Evolutionary conservation across 2,113 vertebrate species (phyloP).

Genomic region (Chamaetylas fuelleborni): DNA sequence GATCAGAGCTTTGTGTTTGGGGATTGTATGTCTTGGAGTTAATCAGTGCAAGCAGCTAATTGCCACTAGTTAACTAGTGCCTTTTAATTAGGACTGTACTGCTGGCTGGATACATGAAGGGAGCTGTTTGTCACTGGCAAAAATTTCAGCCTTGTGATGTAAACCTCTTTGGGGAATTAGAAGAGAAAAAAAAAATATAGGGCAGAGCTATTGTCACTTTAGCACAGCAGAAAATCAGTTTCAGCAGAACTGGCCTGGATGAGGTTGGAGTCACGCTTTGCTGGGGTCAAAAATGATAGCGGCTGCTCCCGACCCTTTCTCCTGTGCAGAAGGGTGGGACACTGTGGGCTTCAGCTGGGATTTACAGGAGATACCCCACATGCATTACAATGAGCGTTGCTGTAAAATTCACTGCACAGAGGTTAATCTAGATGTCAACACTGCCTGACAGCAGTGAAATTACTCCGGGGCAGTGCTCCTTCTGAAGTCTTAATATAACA

Average conservation of each 20-base stretch:
- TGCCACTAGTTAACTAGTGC: not conserved
- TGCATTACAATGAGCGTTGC: conserved; percentile 73
- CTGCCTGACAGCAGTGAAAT: conserved; percentile 76
- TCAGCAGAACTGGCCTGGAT: conserved; percentile 46
- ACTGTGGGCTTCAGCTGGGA: conserved; percentile 35
- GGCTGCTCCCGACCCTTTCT: conserved; percentile 2
- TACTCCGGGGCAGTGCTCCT: conserved; percentile 74
- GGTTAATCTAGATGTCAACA: conserved; percentile 82
- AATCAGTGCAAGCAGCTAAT: conserved; percentile 1
- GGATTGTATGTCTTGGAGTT: not conserved
- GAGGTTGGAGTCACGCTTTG: conserved; percentile 8
- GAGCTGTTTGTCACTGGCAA: conserved; percentile 11
- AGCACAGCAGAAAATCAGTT: not conserved
- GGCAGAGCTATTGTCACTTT: conserved; percentile 7
- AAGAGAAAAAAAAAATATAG: not conserved
- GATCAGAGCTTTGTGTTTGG: not conserved
- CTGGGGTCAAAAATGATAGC: conserved; percentile 12
- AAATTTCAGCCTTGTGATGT: conserved; percentile 8
- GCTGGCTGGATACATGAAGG: not conserved
- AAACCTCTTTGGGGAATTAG: conserved; percentile 15
- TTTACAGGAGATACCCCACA: conserved; percentile 54
- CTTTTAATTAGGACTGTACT: not conserved
- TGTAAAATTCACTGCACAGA: conserved; percentile 70
- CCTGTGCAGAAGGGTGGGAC: conserved; percentile 30
- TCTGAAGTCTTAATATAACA: conserved; percentile 80